Evolutionary conservation across 2,888 invertebrate species (phyloP).

Genomic region (Bimastos eiseni): DNA sequence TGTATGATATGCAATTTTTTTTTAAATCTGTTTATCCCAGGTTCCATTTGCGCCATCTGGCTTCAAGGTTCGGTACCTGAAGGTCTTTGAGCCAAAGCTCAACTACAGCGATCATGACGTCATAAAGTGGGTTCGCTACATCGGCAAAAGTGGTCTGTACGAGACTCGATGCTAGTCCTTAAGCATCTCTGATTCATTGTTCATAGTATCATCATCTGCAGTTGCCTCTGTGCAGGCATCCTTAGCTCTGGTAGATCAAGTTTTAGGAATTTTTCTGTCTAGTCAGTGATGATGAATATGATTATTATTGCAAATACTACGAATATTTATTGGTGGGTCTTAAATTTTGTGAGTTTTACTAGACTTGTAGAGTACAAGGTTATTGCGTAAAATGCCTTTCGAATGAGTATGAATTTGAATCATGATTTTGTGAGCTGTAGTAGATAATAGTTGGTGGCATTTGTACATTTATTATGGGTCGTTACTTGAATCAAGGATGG

Average conservation of each 20-base stretch:
- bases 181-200: not conserved
- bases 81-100: slow-evolving; percentile 98
- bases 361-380: not conserved
- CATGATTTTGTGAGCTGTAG: not conserved
- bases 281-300: not conserved
- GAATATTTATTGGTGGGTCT: not conserved
- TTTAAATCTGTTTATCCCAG: slow-evolving; percentile 56
- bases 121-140: slow-evolving; percentile 99
- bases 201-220: not conserved
- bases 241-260: not conserved
- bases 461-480: not conserved
- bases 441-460: not conserved
- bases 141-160: slow-evolving; percentile 96
- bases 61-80: slow-evolving; percentile 97
- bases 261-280: not conserved
- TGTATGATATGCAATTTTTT: not conserved
- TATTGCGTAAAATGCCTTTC: not conserved
- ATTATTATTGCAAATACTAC: not conserved
- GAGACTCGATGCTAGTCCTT: slow-evolving; percentile 86
- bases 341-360: not conserved
- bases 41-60: slow-evolving; percentile 99
- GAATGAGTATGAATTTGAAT: not conserved
- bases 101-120: slow-evolving; percentile 99
- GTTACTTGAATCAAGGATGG: not conserved
- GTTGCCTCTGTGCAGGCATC: not conserved